These are phyloP conservation scores for Clanis bilineata DNA, from an alignment of 2,888 invertebrate species.

Conservation along the genomic window DNA sequence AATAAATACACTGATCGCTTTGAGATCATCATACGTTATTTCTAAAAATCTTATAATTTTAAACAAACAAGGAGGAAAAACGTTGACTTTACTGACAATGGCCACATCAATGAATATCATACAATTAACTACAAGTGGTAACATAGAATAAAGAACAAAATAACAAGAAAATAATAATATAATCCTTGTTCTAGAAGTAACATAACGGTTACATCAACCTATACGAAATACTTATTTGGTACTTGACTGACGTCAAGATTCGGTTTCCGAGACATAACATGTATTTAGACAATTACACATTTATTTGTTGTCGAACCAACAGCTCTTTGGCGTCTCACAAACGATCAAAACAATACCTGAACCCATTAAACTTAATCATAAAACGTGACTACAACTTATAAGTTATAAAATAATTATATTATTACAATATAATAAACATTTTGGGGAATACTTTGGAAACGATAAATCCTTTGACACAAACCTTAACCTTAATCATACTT, in stretches of 20 bases:
- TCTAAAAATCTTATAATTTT: constrained; percentile 69
- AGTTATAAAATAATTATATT: constrained; percentile 53
- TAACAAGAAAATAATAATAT: constrained; percentile 49
- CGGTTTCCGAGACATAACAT: constrained; percentile 23
- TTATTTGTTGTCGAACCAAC: constrained; percentile 39
- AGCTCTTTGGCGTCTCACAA: constrained; percentile 67
- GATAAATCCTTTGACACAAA: constrained; percentile 82
- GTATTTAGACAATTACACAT: constrained; percentile 39
- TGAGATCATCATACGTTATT: constrained; percentile 74
- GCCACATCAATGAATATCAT: constrained; percentile 61
- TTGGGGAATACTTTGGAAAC: constrained; percentile 83
- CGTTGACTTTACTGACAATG: constrained; percentile 65
- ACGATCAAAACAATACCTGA: constrained; percentile 54
- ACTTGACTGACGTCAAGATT: constrained; percentile 12
- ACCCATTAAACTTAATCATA: constrained; percentile 67
- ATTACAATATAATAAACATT: constrained; percentile 67
- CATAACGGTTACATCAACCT: constrained; percentile 31
- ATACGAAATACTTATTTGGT: constrained; percentile 24
- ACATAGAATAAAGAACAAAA: constrained; percentile 62
- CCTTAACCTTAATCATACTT: constrained; percentile 72
- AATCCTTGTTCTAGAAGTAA: constrained; percentile 17
- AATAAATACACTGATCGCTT: constrained; percentile 80
- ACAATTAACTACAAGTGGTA: constrained; percentile 63
- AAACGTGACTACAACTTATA: constrained; percentile 73
- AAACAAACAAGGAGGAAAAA: constrained; percentile 43